A percentile compares a stretch with the other conserved stretches of the same genome.
phyloP scores from a whole-genome alignment of 2,113 vertebrate species.

The Arenaria interpres region DNA sequence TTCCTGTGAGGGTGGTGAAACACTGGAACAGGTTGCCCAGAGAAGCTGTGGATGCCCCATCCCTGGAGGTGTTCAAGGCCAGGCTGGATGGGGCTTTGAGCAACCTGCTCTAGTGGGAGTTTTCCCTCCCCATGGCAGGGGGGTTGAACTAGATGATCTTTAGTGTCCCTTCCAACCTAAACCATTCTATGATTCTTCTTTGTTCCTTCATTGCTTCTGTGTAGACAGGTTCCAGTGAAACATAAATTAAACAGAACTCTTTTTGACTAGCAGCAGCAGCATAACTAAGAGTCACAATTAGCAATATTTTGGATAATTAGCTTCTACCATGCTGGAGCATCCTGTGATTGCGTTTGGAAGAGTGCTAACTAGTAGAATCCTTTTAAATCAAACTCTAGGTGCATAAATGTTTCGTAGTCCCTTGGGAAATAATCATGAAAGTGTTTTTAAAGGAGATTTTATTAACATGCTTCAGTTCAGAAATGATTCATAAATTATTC shows the following conservation, averaged over 20 bases:
- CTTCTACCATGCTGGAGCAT: background rate
- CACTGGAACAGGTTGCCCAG: background rate
- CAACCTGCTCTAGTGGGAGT: background rate
- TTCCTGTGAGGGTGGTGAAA: background rate
- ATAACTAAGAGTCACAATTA: background rate
- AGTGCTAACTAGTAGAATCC: background rate
- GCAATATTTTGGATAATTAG: background rate
- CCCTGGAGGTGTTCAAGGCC: background rate
- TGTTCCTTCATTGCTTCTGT: background rate
- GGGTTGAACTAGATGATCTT: background rate
- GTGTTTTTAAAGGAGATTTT: background rate
- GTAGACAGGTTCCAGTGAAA: background rate
- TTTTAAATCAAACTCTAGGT: background rate
- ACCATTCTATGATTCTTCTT: background rate
- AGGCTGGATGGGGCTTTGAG: background rate
- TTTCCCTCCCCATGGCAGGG: background rate
- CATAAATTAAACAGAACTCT: background rate
- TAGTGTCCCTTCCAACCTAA: background rate
- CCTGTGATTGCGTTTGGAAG: background rate
- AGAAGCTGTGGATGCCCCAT: background rate
- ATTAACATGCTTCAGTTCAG: background rate
- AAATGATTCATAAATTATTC: background rate
- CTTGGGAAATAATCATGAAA: background rate
- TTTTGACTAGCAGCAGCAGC: background rate
- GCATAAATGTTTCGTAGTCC: background rate